These are phyloP conservation scores for Okapia johnstoni DNA, from an alignment of 2,113 vertebrate species.

Conservation along the genomic window DNA sequence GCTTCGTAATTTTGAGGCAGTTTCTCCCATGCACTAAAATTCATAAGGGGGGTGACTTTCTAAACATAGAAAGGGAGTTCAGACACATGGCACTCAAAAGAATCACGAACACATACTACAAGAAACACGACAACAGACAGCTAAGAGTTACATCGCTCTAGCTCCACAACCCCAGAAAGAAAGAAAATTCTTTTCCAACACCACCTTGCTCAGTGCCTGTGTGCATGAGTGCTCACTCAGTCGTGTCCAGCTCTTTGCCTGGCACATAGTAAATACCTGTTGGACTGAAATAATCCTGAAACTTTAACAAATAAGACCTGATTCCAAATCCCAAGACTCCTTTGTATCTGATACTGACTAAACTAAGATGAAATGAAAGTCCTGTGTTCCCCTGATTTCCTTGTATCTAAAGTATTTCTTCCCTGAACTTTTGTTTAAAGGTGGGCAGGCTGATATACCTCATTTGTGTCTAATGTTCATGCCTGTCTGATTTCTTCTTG, in stretches of 20 bases:
- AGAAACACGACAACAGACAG: not conserved
- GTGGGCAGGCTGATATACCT: not conserved
- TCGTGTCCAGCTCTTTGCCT: not conserved
- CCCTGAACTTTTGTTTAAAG: not conserved
- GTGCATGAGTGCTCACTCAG: not conserved
- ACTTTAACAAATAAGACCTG: not conserved
- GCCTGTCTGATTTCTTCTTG: not conserved
- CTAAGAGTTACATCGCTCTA: not conserved
- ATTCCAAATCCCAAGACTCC: not conserved
- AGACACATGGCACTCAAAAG: not conserved
- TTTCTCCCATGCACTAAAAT: not conserved
- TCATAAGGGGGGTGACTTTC: not conserved
- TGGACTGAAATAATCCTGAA: not conserved
- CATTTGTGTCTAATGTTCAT: not conserved
- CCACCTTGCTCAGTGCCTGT: not conserved
- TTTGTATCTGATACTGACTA: not conserved
- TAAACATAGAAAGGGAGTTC: not conserved
- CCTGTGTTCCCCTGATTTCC: not conserved
- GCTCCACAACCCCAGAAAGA: not conserved
- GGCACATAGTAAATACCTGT: not conserved
- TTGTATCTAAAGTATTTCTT: not conserved
- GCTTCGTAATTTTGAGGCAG: not conserved
- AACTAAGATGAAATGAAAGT: conserved; percentile 15
- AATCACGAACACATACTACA: not conserved
- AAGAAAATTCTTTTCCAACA: not conserved